Conservation (phyloP, 2,113 vertebrate species). For the Entelurus aequoreus region DNA sequence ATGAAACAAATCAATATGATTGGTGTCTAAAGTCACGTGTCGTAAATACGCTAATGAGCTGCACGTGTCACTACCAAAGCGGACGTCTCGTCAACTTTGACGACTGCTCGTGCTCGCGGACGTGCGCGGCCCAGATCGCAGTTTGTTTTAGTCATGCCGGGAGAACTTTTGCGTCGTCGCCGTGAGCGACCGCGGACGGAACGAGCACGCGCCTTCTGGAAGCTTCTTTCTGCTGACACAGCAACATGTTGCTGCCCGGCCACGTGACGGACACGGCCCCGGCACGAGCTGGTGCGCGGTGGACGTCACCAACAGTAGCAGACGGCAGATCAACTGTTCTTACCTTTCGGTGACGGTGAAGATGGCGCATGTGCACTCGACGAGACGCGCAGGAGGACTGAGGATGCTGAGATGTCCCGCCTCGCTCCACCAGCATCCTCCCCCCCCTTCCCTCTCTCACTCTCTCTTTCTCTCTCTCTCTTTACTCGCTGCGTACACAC, state of each 20-base stretch:
- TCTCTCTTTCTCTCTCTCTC: neutral
- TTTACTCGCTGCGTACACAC: neutral
- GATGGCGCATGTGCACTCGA: constrained; percentile 3
- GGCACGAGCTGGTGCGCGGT: neutral
- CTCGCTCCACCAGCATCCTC: neutral
- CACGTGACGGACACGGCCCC: neutral
- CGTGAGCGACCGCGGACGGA: neutral
- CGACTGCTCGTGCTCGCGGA: neutral
- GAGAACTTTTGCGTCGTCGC: neutral
- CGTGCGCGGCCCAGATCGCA: neutral
- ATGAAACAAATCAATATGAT: neutral
- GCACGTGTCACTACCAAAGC: no score
- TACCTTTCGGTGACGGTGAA: neutral
- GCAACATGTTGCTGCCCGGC: no score
- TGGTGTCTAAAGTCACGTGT: neutral
- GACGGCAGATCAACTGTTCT: no score
- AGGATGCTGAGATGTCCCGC: constrained; percentile 1
- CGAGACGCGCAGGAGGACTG: constrained; percentile 1
- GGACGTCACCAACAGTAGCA: no score
- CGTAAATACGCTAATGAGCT: neutral
- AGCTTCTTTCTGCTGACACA: neutral
- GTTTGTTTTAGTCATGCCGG: no score
- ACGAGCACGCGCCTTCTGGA: neutral
- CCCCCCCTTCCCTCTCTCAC: neutral
- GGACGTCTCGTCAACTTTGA: neutral